A percentile compares a stretch with the other conserved stretches of the same genome.
Conservation (phyloP, 2,113 vertebrate genomes). For the Myotis yumanensis region DNA sequence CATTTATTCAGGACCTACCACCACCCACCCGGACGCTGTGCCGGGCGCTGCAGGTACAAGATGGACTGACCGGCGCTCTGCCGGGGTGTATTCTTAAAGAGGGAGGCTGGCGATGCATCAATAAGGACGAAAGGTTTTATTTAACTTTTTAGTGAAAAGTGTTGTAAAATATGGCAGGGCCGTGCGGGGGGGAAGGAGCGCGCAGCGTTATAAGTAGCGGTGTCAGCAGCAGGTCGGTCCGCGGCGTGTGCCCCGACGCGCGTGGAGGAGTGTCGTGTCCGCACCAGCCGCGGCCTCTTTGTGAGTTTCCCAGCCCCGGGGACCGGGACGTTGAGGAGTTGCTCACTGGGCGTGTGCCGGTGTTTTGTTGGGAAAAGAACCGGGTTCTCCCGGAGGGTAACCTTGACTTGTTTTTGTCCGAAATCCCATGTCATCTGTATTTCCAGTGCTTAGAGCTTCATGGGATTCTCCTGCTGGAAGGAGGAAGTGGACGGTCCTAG, state of each 20-base stretch:
- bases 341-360: neutral
- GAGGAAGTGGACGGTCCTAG: neutral
- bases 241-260: neutral
- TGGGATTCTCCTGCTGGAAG: neutral
- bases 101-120: neutral
- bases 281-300: neutral
- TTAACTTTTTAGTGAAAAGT: neutral
- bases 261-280: neutral
- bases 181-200: no score
- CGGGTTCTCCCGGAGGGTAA: neutral
- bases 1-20: neutral
- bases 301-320: neutral
- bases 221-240: neutral
- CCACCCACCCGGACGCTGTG: neutral
- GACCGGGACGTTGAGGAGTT: neutral
- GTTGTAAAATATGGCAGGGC: neutral
- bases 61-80: neutral
- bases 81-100: neutral
- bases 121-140: neutral
- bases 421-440: neutral
- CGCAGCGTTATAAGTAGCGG: neutral
- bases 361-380: neutral
- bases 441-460: neutral
- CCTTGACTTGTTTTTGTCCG: neutral
- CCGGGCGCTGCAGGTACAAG: neutral